These are phyloP conservation scores for Philonicus albiceps DNA, from an alignment of 2,888 invertebrate species.

Conservation along the genomic window DNA sequence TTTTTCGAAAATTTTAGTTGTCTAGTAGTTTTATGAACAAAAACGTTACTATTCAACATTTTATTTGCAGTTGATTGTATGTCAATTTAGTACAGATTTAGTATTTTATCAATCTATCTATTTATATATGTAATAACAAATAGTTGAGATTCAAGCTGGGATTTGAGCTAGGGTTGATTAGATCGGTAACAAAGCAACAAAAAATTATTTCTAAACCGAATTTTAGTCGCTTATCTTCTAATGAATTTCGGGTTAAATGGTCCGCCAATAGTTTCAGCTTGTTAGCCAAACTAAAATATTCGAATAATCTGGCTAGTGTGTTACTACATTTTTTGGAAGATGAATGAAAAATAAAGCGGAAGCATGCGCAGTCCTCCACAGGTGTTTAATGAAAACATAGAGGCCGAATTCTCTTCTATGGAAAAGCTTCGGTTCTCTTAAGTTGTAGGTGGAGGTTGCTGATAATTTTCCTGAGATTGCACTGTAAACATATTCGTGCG, in stretches of 20 bases:
- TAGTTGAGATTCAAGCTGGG: too few relatives aligned
- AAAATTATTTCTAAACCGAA: not conserved
- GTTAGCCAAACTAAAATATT: not conserved
- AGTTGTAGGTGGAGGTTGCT: not conserved
- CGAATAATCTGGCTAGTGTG: not conserved
- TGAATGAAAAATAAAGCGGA: slow-evolving; percentile 20
- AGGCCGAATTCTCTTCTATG: not conserved
- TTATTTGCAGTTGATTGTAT: too few relatives aligned
- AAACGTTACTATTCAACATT: too few relatives aligned
- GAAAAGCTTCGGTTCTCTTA: not conserved
- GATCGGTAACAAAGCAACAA: not conserved
- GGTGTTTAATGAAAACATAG: slow-evolving; percentile 4
- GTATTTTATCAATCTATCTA: too few relatives aligned
- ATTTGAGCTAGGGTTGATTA: too few relatives aligned
- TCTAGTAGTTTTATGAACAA: too few relatives aligned
- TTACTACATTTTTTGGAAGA: slow-evolving; percentile 27
- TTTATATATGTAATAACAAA: too few relatives aligned
- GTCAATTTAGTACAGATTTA: too few relatives aligned
- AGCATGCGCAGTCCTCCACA: slow-evolving; percentile 23
- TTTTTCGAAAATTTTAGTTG: too few relatives aligned
- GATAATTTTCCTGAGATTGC: not conserved
- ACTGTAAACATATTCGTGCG: slow-evolving; percentile 37
- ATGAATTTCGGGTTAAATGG: not conserved
- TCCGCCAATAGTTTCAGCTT: not conserved
- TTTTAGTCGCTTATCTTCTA: not conserved